Evolutionary conservation across 2,797 vertebrate genomes (phyloP), one percentile per base, ranked within the genome.

Genomic region (Amazonetta brasiliensis): DNA sequence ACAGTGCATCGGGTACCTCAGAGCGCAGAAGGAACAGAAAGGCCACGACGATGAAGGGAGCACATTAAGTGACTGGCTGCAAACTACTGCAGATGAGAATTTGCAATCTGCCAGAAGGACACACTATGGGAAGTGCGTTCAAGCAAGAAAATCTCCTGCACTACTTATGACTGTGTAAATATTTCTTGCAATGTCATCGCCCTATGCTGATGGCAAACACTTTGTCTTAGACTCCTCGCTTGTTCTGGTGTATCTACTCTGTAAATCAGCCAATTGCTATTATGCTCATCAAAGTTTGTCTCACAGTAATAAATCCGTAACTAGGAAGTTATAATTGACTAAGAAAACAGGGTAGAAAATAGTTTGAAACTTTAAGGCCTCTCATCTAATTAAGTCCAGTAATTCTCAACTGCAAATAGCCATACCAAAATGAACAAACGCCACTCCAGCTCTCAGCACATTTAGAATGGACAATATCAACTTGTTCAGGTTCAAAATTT

Each of bases 391-490:
- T 48, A 75, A 93, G 71, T 64, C 41, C 68, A 72, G 54, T 94
- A 93, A 93, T 93, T 94, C 85, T 93, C 91, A 90, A 84, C 88
- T 94, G 92, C 95, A 93, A 89, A 96, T 87, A 97, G 95, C 95
- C 92, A 94, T 90, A 96, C 78, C 91, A 95, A 95, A 96, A 97
- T 87, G 88, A 96, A 95, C 88, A 95, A 96, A 97, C 0, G 21
- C 86, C 92, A 96, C 91, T 96, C 85, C 95, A 97, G 91, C 96
- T 95, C 91, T 95, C 91, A 97, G 96, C 94, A 96, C 96, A 95
- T 95, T 97, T 93, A 96, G 41, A 95, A 95, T 94, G 90, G 95
- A 96, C 84, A 95, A 94, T 95, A 95, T 68, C 75, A 90, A 89
- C 58, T 96, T 89, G 83, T 59, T 96, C 94, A 85, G 88, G 86